Percentiles rank a stretch among this genome's conserved stretches.
Conservation (phyloP, 53 echinoderm and acorn worm species). For the Temnopleurus reevesii region DNA sequence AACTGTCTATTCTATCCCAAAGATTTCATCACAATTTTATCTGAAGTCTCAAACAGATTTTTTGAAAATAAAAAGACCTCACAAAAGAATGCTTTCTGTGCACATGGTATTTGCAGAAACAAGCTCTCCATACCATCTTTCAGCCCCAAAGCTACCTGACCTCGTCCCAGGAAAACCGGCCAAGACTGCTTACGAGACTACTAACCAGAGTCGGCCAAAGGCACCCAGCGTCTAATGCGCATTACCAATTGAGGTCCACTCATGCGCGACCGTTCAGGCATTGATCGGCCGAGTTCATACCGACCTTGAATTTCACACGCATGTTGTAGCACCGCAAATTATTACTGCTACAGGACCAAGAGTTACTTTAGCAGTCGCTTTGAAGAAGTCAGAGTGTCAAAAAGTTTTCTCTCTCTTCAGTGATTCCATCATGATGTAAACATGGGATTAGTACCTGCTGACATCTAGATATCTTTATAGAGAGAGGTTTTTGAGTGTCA, state of each 20-base stretch:
- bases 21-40: too few species aligned
- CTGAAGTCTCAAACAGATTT: too few species aligned
- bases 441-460: background rate
- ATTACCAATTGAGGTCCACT: conserved; percentile 62
- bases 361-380: conserved; percentile 7
- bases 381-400: background rate
- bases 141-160: background rate
- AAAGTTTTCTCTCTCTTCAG: background rate
- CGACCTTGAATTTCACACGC: conserved; percentile 60
- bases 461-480: too few species aligned
- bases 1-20: too few species aligned
- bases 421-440: background rate
- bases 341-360: background rate
- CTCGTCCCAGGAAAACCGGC: background rate
- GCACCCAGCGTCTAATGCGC: conserved; percentile 46
- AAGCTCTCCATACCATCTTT: too few species aligned
- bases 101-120: too few species aligned
- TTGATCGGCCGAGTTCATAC: conserved; percentile 47
- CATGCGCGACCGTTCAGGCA: conserved; percentile 30
- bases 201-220: conserved; percentile 28
- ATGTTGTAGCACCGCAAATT: conserved; percentile 22
- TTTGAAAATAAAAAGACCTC: too few species aligned
- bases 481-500: too few species aligned
- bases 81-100: too few species aligned
- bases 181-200: background rate